A percentile compares a stretch with the other conserved stretches of the same genome.
Evolutionary conservation across 2,113 vertebrate species (phyloP).

Genomic region (Phylloscopus trochiloides): DNA sequence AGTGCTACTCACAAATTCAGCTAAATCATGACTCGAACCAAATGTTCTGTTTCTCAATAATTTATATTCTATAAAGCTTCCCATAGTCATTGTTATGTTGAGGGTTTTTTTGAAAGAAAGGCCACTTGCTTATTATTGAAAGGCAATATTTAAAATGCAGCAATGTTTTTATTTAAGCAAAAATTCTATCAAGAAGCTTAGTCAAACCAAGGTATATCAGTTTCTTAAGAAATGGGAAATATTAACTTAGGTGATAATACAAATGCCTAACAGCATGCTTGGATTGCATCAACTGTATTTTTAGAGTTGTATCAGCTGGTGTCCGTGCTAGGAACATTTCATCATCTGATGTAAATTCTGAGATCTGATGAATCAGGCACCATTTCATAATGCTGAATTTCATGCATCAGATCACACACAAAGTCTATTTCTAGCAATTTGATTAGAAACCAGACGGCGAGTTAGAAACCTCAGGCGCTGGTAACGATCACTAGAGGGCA

Average conservation of each 20-base stretch:
- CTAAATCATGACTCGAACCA: background rate
- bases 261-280: background rate
- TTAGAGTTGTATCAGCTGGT: background rate
- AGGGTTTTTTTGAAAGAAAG: background rate
- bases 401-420: background rate
- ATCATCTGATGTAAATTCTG: background rate
- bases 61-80: background rate
- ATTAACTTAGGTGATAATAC: background rate
- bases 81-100: background rate
- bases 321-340: background rate
- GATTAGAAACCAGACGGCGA: background rate
- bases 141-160: background rate
- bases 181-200: background rate
- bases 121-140: background rate
- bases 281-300: background rate
- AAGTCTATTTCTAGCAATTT: background rate
- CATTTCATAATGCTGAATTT: background rate
- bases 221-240: background rate
- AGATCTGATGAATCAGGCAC: background rate
- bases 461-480: background rate
- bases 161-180: background rate
- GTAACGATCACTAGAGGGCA: constrained; percentile 55
- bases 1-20: background rate
- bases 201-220: background rate
- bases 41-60: background rate